Evolutionary conservation across 2,888 invertebrate species (phyloP).

Genomic region (Dichetophora obliterata): DNA sequence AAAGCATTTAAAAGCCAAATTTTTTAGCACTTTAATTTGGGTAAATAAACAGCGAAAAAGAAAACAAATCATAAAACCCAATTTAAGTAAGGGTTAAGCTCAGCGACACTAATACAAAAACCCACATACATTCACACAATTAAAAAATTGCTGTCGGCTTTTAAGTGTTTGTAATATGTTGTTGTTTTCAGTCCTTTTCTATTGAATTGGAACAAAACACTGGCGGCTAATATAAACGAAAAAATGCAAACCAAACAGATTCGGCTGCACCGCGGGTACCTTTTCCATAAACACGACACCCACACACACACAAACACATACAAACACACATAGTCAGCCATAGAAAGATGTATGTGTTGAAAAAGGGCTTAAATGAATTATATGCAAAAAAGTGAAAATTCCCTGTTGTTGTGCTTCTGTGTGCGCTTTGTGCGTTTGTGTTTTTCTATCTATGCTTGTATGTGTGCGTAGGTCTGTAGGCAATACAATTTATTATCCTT

Average conservation of each 20-base stretch:
- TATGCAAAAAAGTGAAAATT: not conserved
- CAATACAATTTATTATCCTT: slow-evolving; percentile 36
- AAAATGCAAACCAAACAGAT: not conserved
- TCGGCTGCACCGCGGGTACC: not conserved
- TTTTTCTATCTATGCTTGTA: not conserved
- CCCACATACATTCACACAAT: not conserved
- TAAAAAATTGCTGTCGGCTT: not conserved
- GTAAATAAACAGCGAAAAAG: too few species aligned
- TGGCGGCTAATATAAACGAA: slow-evolving; percentile 2
- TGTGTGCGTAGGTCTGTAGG: not conserved
- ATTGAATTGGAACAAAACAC: not conserved
- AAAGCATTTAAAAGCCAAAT: too few species aligned
- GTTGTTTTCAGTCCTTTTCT: not conserved
- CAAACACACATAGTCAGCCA: too few species aligned
- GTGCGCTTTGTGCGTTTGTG: slow-evolving; percentile 2
- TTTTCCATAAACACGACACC: too few species aligned
- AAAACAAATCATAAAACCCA: too few species aligned
- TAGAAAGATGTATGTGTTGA: too few species aligned
- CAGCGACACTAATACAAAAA: too few species aligned
- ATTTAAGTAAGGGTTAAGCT: too few species aligned
- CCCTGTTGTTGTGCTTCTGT: not conserved
- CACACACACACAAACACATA: too few species aligned
- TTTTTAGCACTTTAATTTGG: too few species aligned
- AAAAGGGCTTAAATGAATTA: slow-evolving; percentile 11
- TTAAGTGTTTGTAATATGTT: not conserved